Evolutionary conservation across 2,113 vertebrate genomes (phyloP), one percentile per base, ranked within the genome.

Genomic region (Crotalus tigris): DNA sequence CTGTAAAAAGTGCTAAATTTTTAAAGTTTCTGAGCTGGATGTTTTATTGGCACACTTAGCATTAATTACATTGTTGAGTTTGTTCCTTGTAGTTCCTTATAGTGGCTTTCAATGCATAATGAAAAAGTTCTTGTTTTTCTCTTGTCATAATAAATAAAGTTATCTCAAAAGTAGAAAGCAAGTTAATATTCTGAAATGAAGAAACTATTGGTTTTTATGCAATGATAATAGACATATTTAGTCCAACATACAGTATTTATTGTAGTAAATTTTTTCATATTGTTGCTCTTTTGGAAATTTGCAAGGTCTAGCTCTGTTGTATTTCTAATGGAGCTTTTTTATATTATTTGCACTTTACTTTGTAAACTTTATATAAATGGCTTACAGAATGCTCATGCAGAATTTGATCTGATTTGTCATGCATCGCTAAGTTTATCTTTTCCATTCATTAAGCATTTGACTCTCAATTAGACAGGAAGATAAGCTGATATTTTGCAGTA

Each of bases 101-200:
- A 88, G 54, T 55, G 29, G n/a, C 19, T 88, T 88, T 87, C 13
- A 87, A 0, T 7, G 49, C n/a, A 51, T 44, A 39, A 81, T 81
- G 75, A 81, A 81, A 21, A 81, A 15, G 17, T 39, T 44, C 17
- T 44, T 81, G 17, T 81, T 81, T 81, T 81, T 44, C 75, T 81
- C 29, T 53, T 51, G 49, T 51, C 86, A 53, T 24, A 23, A 44
- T 44, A 57, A 44, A 58, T 23, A 39, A 57, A 5, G 24, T 55
- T 88, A 92, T 94, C 91, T 93, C 44, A 51, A 91, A 53, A 85
- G 86, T 81, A 91, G 93, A 95, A 92, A 96, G 21, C 92, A 93
- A 94, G 92, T 90, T 93, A 92, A 15, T 89, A 75, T 90, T 64
- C 4, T 90, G 46, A 46, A 90, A 10, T 90, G 24, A 90, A 90